Percentiles rank a stretch among this genome's conserved stretches.
Conservation (phyloP, 1,140 invertebrate genomes). For the Drosophila ohnishii region DNA sequence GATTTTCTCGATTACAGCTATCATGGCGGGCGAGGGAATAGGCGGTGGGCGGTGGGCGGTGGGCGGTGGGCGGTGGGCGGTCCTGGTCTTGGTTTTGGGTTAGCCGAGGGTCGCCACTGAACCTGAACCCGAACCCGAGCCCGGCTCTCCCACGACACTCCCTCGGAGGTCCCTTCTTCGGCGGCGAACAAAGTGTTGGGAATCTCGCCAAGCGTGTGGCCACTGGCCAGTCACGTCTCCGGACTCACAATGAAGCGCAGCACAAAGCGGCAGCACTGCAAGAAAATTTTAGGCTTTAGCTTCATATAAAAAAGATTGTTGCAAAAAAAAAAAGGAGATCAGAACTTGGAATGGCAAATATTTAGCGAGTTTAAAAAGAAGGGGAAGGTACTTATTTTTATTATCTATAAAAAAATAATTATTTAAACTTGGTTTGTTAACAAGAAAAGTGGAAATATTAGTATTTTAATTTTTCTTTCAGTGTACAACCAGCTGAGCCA, state of each 20-base stretch:
- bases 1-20: slow-evolving; percentile 81
- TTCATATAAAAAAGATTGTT: too few relatives aligned
- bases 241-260: slow-evolving; percentile 29
- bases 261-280: slow-evolving; percentile 7
- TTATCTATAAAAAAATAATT: not conserved
- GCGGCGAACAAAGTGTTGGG: slow-evolving; percentile 55
- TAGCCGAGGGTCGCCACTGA: slow-evolving; percentile 65
- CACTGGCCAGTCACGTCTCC: slow-evolving; percentile 68
- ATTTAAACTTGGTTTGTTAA: not conserved
- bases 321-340: not conserved
- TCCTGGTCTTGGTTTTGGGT: not conserved
- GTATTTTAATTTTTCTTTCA: not conserved
- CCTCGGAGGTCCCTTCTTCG: not conserved
- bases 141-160: not conserved
- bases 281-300: not conserved
- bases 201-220: slow-evolving; percentile 64
- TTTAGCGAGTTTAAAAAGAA: not conserved
- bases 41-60: not conserved
- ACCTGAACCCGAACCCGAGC: slow-evolving; percentile 57
- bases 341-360: too few relatives aligned
- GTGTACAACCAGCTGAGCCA: slow-evolving; percentile 28
- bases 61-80: not conserved
- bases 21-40: slow-evolving; percentile 59
- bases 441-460: not conserved
- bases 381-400: too few relatives aligned